Percentiles rank a stretch among this genome's conserved stretches.
phyloP scores from a whole-genome alignment of 2,888 invertebrate species.

The Bellardia bayeri region DNA sequence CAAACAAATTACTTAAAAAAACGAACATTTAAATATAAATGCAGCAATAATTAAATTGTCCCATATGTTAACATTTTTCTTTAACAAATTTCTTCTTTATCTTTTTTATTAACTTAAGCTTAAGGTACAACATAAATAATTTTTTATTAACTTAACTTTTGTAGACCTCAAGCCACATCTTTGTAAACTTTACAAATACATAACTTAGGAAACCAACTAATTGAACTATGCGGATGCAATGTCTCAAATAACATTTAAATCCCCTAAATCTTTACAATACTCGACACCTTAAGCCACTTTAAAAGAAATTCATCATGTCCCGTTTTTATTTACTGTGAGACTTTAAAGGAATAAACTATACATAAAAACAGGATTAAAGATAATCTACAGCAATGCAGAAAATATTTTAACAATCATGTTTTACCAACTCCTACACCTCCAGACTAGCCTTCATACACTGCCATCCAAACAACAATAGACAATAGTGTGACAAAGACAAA shows the following conservation, averaged over 20 bases:
- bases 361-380: not conserved
- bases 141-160: too few relatives aligned
- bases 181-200: not conserved
- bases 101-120: too few relatives aligned
- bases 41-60: too few relatives aligned
- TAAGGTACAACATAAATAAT: too few relatives aligned
- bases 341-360: not conserved
- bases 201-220: not conserved
- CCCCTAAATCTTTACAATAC: not conserved
- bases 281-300: conserved; percentile 27
- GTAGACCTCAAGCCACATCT: too few relatives aligned
- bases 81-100: too few relatives aligned
- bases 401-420: conserved; percentile 24
- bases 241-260: not conserved
- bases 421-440: not conserved
- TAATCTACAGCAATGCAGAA: conserved; percentile 45
- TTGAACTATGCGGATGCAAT: not conserved
- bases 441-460: not conserved
- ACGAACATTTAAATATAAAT: too few relatives aligned
- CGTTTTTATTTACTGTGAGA: not conserved
- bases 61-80: too few relatives aligned
- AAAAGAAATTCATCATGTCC: conserved; percentile 3
- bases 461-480: not conserved
- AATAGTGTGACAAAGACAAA: conserved; percentile 3
- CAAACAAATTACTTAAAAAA: too few relatives aligned